Percentiles rank a stretch among this genome's conserved stretches.
Evolutionary conservation across 1,140 invertebrate species (phyloP).

Genomic region (Hyles euphorbiae): DNA sequence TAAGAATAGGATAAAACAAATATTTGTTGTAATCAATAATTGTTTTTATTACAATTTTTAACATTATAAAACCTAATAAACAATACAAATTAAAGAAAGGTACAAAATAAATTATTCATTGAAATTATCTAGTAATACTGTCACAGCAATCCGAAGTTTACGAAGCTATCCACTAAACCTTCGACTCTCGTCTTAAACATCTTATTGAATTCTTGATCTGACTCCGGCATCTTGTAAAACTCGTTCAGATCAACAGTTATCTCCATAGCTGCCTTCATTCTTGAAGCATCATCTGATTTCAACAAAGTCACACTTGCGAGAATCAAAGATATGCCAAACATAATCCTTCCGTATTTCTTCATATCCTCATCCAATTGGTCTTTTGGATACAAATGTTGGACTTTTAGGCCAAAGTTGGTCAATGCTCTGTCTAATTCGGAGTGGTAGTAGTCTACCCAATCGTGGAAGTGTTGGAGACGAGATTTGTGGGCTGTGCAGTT

Average conservation of each 20-base stretch:
- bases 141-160: constrained; percentile 3
- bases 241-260: neutral
- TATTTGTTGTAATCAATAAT: too few relatives aligned
- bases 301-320: constrained; percentile 2
- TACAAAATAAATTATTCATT: too few relatives aligned
- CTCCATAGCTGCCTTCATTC: constrained; percentile 13
- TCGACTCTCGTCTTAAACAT: constrained; percentile 12
- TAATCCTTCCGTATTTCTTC: too few relatives aligned
- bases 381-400: constrained; percentile 5
- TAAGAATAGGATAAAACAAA: too few relatives aligned
- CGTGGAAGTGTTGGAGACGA: constrained; percentile 19
- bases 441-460: constrained; percentile 35
- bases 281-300: constrained; percentile 17
- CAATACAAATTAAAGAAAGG: too few relatives aligned
- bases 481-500: constrained; percentile 28
- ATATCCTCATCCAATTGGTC: too few relatives aligned
- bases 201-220: constrained; percentile 3
- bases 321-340: too few relatives aligned
- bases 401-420: constrained; percentile 20
- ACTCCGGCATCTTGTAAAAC: neutral
- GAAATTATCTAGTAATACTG: too few relatives aligned
- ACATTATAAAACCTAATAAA: too few relatives aligned
- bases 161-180: constrained; percentile 16
- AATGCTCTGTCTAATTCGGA: constrained; percentile 23
- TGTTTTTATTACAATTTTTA: too few relatives aligned